Evolutionary conservation across 2,797 vertebrate species (phyloP).

Genomic region (Nannoperca australis): DNA sequence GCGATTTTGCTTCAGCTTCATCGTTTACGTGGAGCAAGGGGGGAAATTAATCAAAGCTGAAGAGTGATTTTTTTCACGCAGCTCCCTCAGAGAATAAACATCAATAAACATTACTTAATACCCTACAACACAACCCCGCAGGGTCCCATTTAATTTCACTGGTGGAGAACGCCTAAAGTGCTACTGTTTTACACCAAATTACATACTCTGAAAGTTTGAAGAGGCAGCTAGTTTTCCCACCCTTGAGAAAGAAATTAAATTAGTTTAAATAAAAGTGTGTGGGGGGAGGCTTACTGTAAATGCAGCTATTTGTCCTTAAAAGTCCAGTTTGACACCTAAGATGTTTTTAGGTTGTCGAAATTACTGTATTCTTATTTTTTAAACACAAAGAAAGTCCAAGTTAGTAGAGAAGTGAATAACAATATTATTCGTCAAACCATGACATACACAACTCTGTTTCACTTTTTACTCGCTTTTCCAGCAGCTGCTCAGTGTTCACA

Average conservation of each 20-base stretch:
- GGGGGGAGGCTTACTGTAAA: constrained; percentile 52
- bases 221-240: constrained; percentile 79
- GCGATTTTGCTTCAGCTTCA: constrained; percentile 77
- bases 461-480: constrained; percentile 22
- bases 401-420: constrained; percentile 42
- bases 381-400: constrained; percentile 30
- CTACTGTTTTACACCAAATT: constrained; percentile 86
- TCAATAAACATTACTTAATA: constrained; percentile 88
- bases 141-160: constrained; percentile 86
- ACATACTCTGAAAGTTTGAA: constrained; percentile 84
- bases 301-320: constrained; percentile 69
- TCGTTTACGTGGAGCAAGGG: constrained; percentile 79
- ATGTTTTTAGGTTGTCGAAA: constrained; percentile 46
- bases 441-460: constrained; percentile 29
- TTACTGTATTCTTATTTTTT: constrained; percentile 21
- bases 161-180: constrained; percentile 84
- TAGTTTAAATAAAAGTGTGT: constrained; percentile 73
- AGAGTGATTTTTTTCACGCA: constrained; percentile 78
- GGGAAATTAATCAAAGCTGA: constrained; percentile 86
- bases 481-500: constrained; percentile 35
- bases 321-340: constrained; percentile 66
- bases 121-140: constrained; percentile 82
- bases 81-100: constrained; percentile 86
- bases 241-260: constrained; percentile 84
- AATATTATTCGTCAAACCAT: constrained; percentile 43